A percentile compares a stretch with the other conserved stretches of the same genome.
Conservation (phyloP, 2,888 invertebrate species). For the Drosophila pseudotakahashii region DNA sequence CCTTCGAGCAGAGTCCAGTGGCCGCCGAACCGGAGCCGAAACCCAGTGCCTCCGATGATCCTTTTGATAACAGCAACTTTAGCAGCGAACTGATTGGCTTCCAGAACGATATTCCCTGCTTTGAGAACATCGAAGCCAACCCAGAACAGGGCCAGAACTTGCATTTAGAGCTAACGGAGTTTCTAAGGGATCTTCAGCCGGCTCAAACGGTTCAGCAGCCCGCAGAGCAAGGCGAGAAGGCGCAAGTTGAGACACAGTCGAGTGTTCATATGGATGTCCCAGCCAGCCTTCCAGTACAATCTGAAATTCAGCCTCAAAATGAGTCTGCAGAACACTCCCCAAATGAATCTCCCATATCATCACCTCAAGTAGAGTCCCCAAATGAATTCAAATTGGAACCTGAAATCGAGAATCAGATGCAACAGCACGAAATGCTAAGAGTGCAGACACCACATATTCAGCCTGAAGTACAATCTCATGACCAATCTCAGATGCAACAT, state of each 20-base stretch:
- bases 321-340: neutral
- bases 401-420: slow-evolving; percentile 4
- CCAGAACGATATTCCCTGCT: slow-evolving; percentile 82
- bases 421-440: slow-evolving; percentile 9
- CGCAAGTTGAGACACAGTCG: neutral
- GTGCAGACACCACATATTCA: slow-evolving; percentile 4
- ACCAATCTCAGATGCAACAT: slow-evolving; percentile 3
- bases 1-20: slow-evolving; percentile 43
- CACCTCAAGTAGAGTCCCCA: neutral
- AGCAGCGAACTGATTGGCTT: slow-evolving; percentile 80
- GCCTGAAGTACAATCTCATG: slow-evolving; percentile 11
- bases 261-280: neutral
- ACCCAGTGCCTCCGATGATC: slow-evolving; percentile 26
- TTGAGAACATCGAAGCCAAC: slow-evolving; percentile 74
- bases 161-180: slow-evolving; percentile 68
- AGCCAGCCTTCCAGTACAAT: neutral
- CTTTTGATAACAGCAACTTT: slow-evolving; percentile 68
- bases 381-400: slow-evolving; percentile 8
- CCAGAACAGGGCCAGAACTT: slow-evolving; percentile 53
- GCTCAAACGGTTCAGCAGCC: slow-evolving; percentile 1
- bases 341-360: slow-evolving; percentile 4
- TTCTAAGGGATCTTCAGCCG: slow-evolving; percentile 69
- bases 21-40: slow-evolving; percentile 5
- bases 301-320: neutral
- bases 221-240: neutral